Base-by-base conservation (phyloP, 1,140 invertebrate species). In the honey bee (Apis mellifera) region DNA sequence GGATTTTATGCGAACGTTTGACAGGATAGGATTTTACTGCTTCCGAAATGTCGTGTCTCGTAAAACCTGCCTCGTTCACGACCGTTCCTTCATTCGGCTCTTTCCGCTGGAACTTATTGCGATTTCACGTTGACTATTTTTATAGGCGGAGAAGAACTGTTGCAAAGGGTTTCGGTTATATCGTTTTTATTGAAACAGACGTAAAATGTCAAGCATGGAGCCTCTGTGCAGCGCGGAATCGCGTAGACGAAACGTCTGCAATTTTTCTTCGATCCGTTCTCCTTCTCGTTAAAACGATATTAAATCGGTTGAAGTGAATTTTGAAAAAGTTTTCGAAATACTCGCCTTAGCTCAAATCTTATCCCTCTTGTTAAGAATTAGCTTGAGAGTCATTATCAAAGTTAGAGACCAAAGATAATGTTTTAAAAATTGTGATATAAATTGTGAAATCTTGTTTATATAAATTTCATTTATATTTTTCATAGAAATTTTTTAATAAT, bases 1-100 rank as follows among this genome's bases (percentile, higher is more conserved):
- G 68, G 72, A 88, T 88, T 90, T 89, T 90, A 90, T 85, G 85
- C 84, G 89, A 84, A 82, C 84, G 89, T 82, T 89, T 89, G 90
- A 90, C 89, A 87, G 89, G 85, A 82, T 85, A 78, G 83, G 89
- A 90, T 90, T 90, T 91, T 90, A 90, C 85, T 84, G 84, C 90
- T 87, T 89, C 86, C 86, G 86, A 89, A 90, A 90, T 86, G 83
- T 87, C 83, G 70, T 72, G 66, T 78, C 89, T 91, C 90, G 78
- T 91, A 91, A 91, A 91, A 90, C 76, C 71, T 73, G 76, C 75
- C 69, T 74, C 77, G 84, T 87, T 87, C 81, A 87, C 70, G 82
- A 85, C 80, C 78, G 69, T 89, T 79, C 75, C 75, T 85, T 75
- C 76, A 72, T 85, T 85, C 76, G 57, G 72, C 78, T 86, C 74